Conservation (phyloP, 2,797 vertebrate genomes). For the Sebastes steindachneri region DNA sequence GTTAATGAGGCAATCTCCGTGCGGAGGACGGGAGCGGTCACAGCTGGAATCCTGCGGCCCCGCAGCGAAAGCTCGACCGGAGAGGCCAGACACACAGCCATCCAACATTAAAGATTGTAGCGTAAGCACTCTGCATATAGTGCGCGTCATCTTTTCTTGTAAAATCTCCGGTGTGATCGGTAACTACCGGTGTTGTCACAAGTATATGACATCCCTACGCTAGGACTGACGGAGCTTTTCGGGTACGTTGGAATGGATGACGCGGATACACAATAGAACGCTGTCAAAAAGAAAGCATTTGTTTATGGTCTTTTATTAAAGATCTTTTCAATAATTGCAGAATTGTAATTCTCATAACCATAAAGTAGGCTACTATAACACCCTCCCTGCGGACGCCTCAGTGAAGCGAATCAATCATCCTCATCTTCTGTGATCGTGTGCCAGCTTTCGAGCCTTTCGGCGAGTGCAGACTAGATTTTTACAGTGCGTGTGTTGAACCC, state of each 20-base stretch:
- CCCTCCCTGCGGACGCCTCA: not conserved
- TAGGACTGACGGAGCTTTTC: fast-evolving
- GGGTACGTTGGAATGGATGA: not conserved
- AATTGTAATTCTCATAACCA: not conserved
- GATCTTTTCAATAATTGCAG: not conserved
- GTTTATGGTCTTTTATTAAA: not conserved
- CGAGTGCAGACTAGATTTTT: not conserved
- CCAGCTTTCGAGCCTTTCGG: not conserved
- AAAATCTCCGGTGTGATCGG: too few species aligned
- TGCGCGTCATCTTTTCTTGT: too few species aligned
- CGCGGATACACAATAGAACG: not conserved
- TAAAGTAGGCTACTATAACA: not conserved
- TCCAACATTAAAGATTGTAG: too few species aligned
- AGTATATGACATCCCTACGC: too few species aligned
- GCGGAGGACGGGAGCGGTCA: too few species aligned
- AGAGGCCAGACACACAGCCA: too few species aligned
- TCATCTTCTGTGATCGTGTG: not conserved
- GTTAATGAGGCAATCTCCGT: too few species aligned
- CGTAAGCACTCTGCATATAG: too few species aligned
- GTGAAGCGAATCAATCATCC: not conserved
- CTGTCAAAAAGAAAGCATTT: not conserved
- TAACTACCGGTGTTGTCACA: too few species aligned
- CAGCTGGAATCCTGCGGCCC: too few species aligned
- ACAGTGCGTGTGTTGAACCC: not conserved
- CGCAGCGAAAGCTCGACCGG: too few species aligned